A percentile compares a stretch with the other conserved stretches of the same genome.
These are phyloP conservation scores for Tychaedon coryphoeus DNA, from an alignment of 2,113 vertebrate species.

Conservation along the genomic window DNA sequence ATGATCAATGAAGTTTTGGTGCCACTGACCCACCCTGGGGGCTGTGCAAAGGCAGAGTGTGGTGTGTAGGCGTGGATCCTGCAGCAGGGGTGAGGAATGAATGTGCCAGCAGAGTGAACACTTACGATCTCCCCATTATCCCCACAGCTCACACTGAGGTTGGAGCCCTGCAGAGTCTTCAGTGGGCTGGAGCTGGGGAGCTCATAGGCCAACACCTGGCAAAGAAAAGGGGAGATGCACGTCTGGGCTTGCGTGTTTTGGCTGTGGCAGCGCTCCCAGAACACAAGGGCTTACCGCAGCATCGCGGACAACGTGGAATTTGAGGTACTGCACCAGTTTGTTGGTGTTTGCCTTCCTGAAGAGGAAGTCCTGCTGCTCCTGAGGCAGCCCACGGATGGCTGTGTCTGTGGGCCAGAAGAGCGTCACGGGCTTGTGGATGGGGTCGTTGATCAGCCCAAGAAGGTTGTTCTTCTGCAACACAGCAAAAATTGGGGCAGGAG, in stretches of 20 bases:
- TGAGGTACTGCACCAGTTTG: conserved; percentile 84
- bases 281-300: conserved; percentile 71
- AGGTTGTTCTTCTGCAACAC: conserved; percentile 82
- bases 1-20: background rate
- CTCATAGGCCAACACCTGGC: conserved; percentile 69
- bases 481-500: background rate
- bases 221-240: background rate
- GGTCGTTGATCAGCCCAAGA: conserved; percentile 73
- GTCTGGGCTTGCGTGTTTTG: background rate
- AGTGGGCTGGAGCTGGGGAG: conserved; percentile 64
- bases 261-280: background rate
- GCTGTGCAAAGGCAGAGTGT: background rate
- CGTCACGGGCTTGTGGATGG: conserved; percentile 80
- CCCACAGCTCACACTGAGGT: conserved; percentile 80
- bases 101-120: background rate
- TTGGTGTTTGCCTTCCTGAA: conserved; percentile 76
- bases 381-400: conserved; percentile 76
- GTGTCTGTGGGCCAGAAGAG: conserved; percentile 87
- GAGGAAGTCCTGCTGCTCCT: conserved; percentile 85
- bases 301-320: conserved; percentile 85
- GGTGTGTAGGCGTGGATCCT: background rate
- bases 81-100: background rate
- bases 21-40: background rate
- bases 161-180: conserved; percentile 87
- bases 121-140: conserved; percentile 77